phyloP scores from a whole-genome alignment of 1,140 invertebrate species.

The Habropoda laboriosa region DNA sequence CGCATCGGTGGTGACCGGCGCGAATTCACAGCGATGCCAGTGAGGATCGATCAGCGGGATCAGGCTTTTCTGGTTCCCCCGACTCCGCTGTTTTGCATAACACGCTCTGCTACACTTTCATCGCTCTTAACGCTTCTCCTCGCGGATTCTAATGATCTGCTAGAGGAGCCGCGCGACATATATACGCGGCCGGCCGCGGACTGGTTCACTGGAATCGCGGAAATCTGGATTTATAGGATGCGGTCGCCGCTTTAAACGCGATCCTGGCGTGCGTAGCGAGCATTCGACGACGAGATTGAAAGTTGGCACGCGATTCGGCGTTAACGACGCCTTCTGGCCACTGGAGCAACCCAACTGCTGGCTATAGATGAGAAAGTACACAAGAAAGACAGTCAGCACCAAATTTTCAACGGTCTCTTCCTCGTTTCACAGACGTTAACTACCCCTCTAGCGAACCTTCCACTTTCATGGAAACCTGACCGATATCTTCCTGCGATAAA shows the following conservation, averaged over 20 bases:
- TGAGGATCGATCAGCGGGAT: conserved; percentile 23
- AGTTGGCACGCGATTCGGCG: conserved; percentile 36
- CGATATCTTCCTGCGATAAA: background rate
- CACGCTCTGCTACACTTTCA: conserved; percentile 53
- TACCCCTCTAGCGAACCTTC: too few species aligned
- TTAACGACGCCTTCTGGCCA: too few species aligned
- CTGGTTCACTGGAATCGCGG: conserved; percentile 45
- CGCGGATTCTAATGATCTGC: conserved; percentile 6
- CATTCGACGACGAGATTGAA: conserved; percentile 23
- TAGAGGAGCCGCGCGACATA: background rate
- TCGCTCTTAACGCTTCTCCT: conserved; percentile 18
- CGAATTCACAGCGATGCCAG: conserved; percentile 5
- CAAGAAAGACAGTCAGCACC: too few species aligned
- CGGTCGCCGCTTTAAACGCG: background rate
- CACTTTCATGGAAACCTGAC: too few species aligned
- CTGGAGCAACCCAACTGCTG: too few species aligned
- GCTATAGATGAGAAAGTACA: too few species aligned
- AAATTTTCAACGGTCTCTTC: too few species aligned
- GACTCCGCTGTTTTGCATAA: conserved; percentile 42
- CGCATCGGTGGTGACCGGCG: background rate
- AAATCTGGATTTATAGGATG: conserved; percentile 44
- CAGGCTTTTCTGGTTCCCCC: conserved; percentile 45
- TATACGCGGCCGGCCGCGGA: background rate
- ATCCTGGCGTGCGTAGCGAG: background rate
- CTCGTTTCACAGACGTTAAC: too few species aligned